phyloP scores from a whole-genome alignment of 2,797 vertebrate genomes.

The Momotus momota region DNA sequence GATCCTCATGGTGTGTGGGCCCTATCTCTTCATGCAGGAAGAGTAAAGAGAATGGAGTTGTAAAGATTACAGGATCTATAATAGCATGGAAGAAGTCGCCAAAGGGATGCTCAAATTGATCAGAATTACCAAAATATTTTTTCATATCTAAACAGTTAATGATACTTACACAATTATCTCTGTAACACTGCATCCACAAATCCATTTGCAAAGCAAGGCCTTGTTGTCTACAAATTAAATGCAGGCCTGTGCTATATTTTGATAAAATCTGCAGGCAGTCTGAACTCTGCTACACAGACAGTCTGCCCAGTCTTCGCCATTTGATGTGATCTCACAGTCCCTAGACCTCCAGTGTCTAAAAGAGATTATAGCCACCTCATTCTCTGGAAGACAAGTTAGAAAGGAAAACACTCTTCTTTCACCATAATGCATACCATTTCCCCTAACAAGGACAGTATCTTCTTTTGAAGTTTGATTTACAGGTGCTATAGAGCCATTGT shows the following conservation, averaged over 20 bases:
- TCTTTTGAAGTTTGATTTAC: slow-evolving; percentile 50
- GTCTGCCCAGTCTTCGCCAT: neutral
- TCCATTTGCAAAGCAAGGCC: neutral
- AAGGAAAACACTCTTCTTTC: neutral
- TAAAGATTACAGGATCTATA: neutral
- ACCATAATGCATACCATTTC: neutral
- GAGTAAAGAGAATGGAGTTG: neutral
- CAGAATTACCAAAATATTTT: neutral
- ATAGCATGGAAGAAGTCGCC: neutral
- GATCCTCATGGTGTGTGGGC: neutral
- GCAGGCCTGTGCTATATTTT: neutral
- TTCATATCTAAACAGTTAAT: neutral
- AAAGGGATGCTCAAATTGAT: neutral
- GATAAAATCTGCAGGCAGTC: neutral
- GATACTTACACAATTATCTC: neutral
- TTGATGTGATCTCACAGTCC: neutral
- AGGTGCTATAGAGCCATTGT: slow-evolving; percentile 42
- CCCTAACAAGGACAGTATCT: neutral
- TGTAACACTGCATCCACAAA: neutral
- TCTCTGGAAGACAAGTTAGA: neutral
- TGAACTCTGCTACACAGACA: neutral
- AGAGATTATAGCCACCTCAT: neutral
- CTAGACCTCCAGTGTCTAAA: neutral
- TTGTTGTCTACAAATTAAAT: neutral
- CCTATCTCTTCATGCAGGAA: neutral